phyloP scores from a whole-genome alignment of 1,140 invertebrate genomes.

The Cydia strobilella region DNA sequence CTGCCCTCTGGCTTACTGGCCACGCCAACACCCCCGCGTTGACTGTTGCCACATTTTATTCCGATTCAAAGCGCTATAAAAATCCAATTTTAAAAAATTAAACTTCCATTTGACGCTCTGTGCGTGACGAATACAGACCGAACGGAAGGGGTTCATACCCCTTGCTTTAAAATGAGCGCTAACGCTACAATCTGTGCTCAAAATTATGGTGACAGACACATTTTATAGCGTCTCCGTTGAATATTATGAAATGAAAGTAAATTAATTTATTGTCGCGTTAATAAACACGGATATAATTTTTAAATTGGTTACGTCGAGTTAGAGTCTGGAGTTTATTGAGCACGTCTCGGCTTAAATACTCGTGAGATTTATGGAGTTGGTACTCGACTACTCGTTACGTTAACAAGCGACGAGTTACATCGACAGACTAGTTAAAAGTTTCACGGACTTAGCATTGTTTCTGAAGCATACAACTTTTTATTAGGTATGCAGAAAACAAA shows the following conservation, averaged over 20 bases:
- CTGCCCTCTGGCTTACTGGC: not conserved
- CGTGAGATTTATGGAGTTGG: slow-evolving; percentile 4
- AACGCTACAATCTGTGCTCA: slow-evolving; percentile 69
- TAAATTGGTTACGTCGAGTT: slow-evolving; percentile 48
- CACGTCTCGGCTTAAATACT: slow-evolving; percentile 28
- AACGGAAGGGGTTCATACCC: slow-evolving; percentile 61
- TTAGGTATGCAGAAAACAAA: not conserved
- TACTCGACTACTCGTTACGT: slow-evolving; percentile 1
- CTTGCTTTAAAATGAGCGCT: slow-evolving; percentile 55
- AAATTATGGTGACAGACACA: slow-evolving; percentile 71
- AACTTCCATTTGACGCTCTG: slow-evolving; percentile 68
- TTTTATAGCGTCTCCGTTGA: slow-evolving; percentile 61
- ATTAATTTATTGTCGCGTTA: slow-evolving; percentile 68
- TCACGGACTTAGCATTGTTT: not conserved
- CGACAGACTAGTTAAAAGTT: slow-evolving; percentile 6
- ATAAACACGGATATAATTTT: slow-evolving; percentile 53
- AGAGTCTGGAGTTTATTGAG: slow-evolving; percentile 36
- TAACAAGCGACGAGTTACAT: not conserved
- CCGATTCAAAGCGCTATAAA: slow-evolving; percentile 66
- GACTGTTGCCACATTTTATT: slow-evolving; percentile 47
- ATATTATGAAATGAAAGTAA: slow-evolving; percentile 63
- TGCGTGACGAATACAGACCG: slow-evolving; percentile 71
- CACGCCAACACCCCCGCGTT: not conserved
- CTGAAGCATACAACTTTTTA: not conserved
- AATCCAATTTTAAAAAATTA: slow-evolving; percentile 76